Evolutionary conservation across 2,113 vertebrate genomes (phyloP), one percentile per base, ranked within the genome.

Genomic region (Synodontis membranacea): DNA sequence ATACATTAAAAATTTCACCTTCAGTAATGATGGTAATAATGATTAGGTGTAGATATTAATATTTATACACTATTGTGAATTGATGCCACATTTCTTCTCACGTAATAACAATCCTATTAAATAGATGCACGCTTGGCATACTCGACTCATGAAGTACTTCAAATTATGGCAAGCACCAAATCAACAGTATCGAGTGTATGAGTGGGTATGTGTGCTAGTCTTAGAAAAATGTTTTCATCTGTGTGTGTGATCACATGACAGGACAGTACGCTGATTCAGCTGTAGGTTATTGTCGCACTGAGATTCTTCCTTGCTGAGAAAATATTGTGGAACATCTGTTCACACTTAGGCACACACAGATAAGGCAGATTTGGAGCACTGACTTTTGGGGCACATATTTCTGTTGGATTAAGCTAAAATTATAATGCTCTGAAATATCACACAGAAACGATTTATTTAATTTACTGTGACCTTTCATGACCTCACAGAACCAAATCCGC

Each of bases 271-370:
- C 93, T 94, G 93, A 93, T 93, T 94, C 94, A 95, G 94, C 94
- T 94, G 94, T 91, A 94, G 93, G 92, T 93, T 95, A 94, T 94
- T 94, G 93, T 93, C 91, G 88, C 92, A 92, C 92, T 89, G 93
- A 93, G 93, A 92, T 90, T 86, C 92, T 92, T 91, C 86, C 88
- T 91, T 91, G 92, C 93, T 93, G 92, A 88, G 90, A 94, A 95
- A 95, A 95, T 94, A 95, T 95, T 95, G 90, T 93, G 92, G 92
- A 94, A 95, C 94, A 94, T 95, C 94, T 95, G 94, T 93, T 93
- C 93, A 90, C 91, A 92, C 93, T 95, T 94, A 94, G 91, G 91
- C 89, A 84, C 78, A 84, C 86, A 79, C 83, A 80, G 78, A 83
- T 52, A 76, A 79, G 34, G 37, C 70, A 78, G 80, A n/a, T 31